Base-by-base conservation (phyloP, 2,113 vertebrate genomes). In the Indicator indicator region DNA sequence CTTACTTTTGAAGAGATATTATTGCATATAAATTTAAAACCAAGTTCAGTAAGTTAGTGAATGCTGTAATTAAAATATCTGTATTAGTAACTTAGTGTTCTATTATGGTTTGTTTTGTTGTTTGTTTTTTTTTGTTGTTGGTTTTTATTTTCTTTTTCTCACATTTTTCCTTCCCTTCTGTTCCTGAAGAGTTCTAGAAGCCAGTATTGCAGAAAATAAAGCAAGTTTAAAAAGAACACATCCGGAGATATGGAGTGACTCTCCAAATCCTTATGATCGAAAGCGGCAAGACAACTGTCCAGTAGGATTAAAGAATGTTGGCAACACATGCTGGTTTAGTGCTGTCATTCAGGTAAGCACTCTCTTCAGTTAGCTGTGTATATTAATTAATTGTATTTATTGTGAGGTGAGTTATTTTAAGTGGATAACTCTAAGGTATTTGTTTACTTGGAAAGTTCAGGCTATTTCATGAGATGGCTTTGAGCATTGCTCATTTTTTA, bases 271-370 rank as follows among this genome's bases (percentile, higher is more conserved):
- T 18, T 98, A 99, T 8, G 99, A 99, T 95, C 98, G 99, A 75
- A 99, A 99, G 97, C 98, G 99, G 78, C 98, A 98, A 96, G 99
- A 99, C 83, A 99, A 96, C 97, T 99, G 98, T 86, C 99, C 99
- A 0, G 99, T 99, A 40, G 99, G 99, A 13, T 97, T 99, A 91
- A 99, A 99, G 98, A 99, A 99, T 83, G 99, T 99, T 73, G 99
- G 99, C 93, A 99, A 99, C 94, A 99, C 99, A 1, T 99, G 99
- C 97, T 99, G 99, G 99, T 99, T 99, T 97, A 99, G 99, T 94
- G 99, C 99, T 50, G 99, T 99, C 89, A 99, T 99, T 96, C 99
- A 99, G 99, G 99, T 99, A 97, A 98, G 97, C 20, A 3, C 6
- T 3, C 9, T 73, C 42, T 36, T 65, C 1, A 2, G 0, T 84